phyloP scores from a whole-genome alignment of 2,888 invertebrate species.

The Omphaloscelis lunosa region DNA sequence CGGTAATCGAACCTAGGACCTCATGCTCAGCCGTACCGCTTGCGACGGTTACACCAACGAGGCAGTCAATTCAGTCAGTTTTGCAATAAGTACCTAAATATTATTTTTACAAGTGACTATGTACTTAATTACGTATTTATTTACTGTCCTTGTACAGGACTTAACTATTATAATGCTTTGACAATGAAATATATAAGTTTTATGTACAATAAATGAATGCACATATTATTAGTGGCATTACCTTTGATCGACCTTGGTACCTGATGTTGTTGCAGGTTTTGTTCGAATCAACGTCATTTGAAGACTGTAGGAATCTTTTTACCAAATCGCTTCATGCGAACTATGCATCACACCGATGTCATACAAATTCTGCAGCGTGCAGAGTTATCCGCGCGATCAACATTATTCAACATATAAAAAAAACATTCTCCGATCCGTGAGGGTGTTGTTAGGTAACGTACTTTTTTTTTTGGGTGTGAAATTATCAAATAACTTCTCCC shows the following conservation, averaged over 20 bases:
- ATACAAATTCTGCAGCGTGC: not conserved
- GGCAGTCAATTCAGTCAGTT: not conserved
- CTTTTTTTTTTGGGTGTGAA: too few species aligned
- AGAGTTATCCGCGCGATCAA: too few species aligned
- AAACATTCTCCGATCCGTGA: too few species aligned
- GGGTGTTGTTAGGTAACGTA: too few species aligned
- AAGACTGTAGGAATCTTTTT: not conserved
- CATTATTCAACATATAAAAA: too few species aligned
- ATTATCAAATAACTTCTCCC: too few species aligned
- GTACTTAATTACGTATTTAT: not conserved
- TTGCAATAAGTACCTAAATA: not conserved
- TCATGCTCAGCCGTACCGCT: too few species aligned
- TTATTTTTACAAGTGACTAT: not conserved
- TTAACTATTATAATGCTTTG: slow-evolving; percentile 28
- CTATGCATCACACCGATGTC: not conserved
- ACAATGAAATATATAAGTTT: slow-evolving; percentile 40
- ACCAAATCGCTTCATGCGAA: not conserved
- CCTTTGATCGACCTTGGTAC: slow-evolving; percentile 15
- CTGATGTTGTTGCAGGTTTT: not conserved
- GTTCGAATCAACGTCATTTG: not conserved
- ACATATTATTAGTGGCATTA: slow-evolving; percentile 20
- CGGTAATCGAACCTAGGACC: too few species aligned
- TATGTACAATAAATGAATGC: slow-evolving; percentile 32
- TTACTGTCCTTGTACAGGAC: slow-evolving; percentile 37
- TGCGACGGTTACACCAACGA: too few species aligned